Evolutionary conservation across 2,888 invertebrate genomes (phyloP).

Genomic region (Drosophila tripunctata): DNA sequence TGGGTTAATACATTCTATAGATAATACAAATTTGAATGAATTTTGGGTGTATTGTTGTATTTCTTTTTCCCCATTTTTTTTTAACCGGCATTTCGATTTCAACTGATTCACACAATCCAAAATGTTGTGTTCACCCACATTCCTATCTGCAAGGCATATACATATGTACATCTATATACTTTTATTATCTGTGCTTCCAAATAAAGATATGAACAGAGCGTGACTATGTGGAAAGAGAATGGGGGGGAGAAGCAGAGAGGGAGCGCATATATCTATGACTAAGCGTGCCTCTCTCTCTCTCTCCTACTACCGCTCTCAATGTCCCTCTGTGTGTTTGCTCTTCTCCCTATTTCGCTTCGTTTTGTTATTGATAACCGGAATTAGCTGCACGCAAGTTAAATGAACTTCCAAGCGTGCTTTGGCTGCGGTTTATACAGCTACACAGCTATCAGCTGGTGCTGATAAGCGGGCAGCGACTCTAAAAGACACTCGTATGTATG

Average conservation of each 20-base stretch:
- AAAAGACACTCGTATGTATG: slow-evolving; percentile 8
- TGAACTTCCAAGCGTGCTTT: slow-evolving; percentile 12
- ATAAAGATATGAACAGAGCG: neutral
- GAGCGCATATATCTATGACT: slow-evolving; percentile 17
- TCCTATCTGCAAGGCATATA: slow-evolving; percentile 8
- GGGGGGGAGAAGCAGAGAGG: neutral
- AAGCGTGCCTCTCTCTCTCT: slow-evolving; percentile 9
- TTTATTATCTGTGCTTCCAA: slow-evolving; percentile 14
- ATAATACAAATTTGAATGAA: neutral
- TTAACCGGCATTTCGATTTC: slow-evolving; percentile 15
- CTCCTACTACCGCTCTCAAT: neutral
- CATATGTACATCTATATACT: neutral
- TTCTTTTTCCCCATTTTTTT: neutral
- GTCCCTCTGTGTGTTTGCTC: no score
- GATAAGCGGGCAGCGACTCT: no score
- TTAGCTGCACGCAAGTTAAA: slow-evolving; percentile 31
- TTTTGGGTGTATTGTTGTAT: neutral
- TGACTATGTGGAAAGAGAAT: no score
- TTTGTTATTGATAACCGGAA: slow-evolving; percentile 28
- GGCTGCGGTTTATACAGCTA: neutral
- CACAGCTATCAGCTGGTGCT: slow-evolving; percentile 36
- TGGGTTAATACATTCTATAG: slow-evolving; percentile 6
- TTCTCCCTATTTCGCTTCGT: no score
- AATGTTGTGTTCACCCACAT: slow-evolving; percentile 32
- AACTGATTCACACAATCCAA: slow-evolving; percentile 15